Base-by-base conservation (phyloP, 2,797 vertebrate genomes). In the Acanthornis magna region DNA sequence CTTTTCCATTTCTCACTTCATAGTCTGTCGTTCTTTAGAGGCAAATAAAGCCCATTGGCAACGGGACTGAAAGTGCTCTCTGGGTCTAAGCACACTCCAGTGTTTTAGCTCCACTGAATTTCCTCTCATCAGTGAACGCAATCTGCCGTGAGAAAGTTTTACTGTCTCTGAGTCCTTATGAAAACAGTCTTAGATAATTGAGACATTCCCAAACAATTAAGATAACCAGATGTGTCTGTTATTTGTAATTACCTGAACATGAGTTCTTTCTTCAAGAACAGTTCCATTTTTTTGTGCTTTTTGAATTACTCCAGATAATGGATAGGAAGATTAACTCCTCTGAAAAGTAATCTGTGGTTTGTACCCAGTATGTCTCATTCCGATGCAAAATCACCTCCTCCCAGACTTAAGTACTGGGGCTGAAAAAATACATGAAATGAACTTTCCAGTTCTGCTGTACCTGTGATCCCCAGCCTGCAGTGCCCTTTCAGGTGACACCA, bases 141-240 rank as follows among this genome's bases (percentile, higher is more conserved):
- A 97, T 98, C 97, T 98, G 93, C 97, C 29, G 36, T 93, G 92
- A 97, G 97, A 98, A 98, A 96, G 96, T 98, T 98, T 97, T 96
- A 97, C 97, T 97, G 97, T 97, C 96, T 98, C 94, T 32, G 83
- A 97, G 95, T 98, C 97, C 85, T 96, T 97, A 96, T 88, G 97
- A 97, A 97, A 98, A 97, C 96, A 96, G 97, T 97, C 96, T 94
- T 95, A 85, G 96, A 96, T 98, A 98, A 98, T 97, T 98, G 97
- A 98, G 97, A 97, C 97, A 97, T 98, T 98, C 97, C 97, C 97
- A 98, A 98, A 98, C 98, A 98, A 98, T 98, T 98, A 98, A 98
- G 97, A 98, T 98, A 98, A 97, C 97, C 97, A 98, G 97, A 98
- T 98, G 98, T 94, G 93, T 98, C 97, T 97, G 96, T 98, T 98